Conservation (phyloP, 1,140 invertebrate genomes). For the Drosophila subobscura region DNA sequence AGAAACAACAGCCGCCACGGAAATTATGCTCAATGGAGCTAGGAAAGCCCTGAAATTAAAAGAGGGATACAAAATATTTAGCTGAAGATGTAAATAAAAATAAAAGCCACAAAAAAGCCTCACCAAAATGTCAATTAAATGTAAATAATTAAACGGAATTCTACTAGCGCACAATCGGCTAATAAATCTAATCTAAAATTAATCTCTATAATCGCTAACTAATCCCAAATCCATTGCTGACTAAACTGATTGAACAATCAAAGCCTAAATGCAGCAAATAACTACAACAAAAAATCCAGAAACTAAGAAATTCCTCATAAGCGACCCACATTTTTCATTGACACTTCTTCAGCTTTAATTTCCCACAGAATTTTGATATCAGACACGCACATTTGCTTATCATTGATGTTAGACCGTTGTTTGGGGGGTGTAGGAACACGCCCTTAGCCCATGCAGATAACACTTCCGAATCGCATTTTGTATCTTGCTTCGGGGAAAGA, state of each 20-base stretch:
- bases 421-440: conserved; percentile 7
- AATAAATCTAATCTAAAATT: conserved; percentile 38
- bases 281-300: conserved; percentile 10
- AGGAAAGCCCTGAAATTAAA: conserved; percentile 53
- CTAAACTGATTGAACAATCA: conserved; percentile 48
- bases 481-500: conserved; percentile 2
- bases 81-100: conserved; percentile 6
- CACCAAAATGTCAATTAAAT: too few species aligned
- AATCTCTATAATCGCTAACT: conserved; percentile 11
- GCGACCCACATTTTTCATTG: too few species aligned
- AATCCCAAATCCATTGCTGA: conserved; percentile 3
- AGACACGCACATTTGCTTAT: conserved; percentile 24
- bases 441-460: conserved; percentile 41
- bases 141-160: too few species aligned
- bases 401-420: conserved; percentile 7
- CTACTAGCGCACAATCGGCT: too few species aligned
- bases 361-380: conserved; percentile 26
- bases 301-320: background rate
- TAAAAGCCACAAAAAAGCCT: too few species aligned
- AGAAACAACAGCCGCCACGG: conserved; percentile 65
- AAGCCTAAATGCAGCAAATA: background rate
- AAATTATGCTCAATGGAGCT: conserved; percentile 39
- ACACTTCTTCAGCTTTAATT: background rate
- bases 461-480: conserved; percentile 7
- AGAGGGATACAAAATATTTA: background rate